Evolutionary conservation across 1,140 invertebrate genomes (phyloP), one percentile per base, ranked within the genome.

Genomic region (Daktulosphaira vitifoliae): DNA sequence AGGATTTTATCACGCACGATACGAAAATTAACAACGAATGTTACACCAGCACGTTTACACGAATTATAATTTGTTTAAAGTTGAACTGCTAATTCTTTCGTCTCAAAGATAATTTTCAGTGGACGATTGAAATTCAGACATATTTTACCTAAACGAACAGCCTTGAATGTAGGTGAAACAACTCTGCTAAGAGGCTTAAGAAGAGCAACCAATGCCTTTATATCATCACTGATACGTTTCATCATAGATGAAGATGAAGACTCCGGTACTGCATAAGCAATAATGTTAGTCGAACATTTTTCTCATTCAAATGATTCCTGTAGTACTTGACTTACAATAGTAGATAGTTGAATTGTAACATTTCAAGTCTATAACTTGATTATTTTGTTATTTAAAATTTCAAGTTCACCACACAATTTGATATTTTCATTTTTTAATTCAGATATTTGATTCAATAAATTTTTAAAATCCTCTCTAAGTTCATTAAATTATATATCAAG

Each of bases 1-100:
- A 29, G 6, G 18, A 26, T 52, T 52, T 52, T 52, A 16, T 52
- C 50, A 6, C 50, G 26, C 23, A 52, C 50, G 8, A 52, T 29
- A 15, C 26, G 25, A 51, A 51, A 51, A 16, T 25, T n/a, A 51
- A 26, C 49, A 22, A 51, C 25, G 29, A 51, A 52, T 9, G 26
- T 52, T 16, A 26, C 6, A 16, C 50, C 29, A 3, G 26, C 18
- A 18, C 18, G 23, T 26, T 26, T 52, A 16, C 23, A 23, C 33
- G 16, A n/a, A 16, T 37, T 18, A 9, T 29, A 52, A 23, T 52
- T 15, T 2, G 50, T 29, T 52, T 29, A 3, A 2, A 23, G n/a
- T 9, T 6, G 11, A 3, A 25, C 3, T 7, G 49, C 49, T 29
- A 25, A 51, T 9, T 52, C 50, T 2, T 6, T 33, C 26, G 5